These are phyloP conservation scores for Halcyon chelicuti DNA, from an alignment of 2,797 vertebrate genomes.

Conservation along the genomic window DNA sequence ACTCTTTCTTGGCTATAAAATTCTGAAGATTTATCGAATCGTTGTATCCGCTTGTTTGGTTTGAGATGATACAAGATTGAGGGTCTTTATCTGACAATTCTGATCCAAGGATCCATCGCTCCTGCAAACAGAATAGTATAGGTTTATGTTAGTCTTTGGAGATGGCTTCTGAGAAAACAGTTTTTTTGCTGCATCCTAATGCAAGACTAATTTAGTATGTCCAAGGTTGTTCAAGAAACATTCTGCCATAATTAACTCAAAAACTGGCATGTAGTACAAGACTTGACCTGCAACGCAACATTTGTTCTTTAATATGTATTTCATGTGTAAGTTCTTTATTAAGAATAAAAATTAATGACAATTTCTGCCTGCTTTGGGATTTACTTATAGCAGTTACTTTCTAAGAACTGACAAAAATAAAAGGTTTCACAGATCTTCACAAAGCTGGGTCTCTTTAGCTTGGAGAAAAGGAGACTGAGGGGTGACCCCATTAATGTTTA, in stretches of 20 bases:
- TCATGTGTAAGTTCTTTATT: background rate
- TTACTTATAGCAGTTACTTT: background rate
- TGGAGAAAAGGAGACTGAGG: no score
- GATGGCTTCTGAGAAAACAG: background rate
- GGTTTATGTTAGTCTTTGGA: background rate
- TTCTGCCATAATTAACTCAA: background rate
- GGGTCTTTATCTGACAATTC: background rate
- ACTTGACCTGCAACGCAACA: accelerated
- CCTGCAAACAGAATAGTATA: background rate
- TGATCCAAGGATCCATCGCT: background rate
- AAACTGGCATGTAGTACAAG: background rate
- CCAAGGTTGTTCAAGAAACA: background rate
- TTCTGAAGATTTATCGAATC: background rate
- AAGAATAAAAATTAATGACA: background rate
- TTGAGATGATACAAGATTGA: background rate
- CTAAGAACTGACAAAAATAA: background rate
- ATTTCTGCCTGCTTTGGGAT: background rate
- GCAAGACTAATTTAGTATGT: background rate
- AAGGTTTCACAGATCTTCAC: background rate
- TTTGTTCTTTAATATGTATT: background rate
- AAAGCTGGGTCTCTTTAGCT: no score
- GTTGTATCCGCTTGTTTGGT: background rate
- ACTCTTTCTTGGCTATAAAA: background rate
- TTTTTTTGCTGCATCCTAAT: background rate
- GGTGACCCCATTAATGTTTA: no score